Conservation (phyloP, 92 coral and sea anemone genomes). For the Plumapathes pennacea region DNA sequence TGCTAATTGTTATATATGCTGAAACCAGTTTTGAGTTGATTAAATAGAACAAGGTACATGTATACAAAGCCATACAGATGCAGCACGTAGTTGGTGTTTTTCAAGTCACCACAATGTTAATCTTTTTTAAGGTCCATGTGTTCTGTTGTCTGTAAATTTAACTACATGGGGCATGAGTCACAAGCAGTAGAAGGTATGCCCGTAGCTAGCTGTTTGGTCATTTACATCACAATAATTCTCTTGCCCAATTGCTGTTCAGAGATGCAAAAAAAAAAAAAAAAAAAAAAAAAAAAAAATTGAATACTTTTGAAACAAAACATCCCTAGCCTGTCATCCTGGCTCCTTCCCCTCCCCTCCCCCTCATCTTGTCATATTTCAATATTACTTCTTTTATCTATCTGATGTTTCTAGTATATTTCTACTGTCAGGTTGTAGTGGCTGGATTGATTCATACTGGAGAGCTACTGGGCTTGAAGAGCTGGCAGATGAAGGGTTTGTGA, state of each 20-base stretch:
- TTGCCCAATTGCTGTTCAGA: too few species aligned
- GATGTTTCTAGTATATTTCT: neutral
- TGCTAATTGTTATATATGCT: too few species aligned
- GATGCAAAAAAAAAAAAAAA: too few species aligned
- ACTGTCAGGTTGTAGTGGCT: conserved; percentile 55
- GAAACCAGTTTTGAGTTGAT: neutral
- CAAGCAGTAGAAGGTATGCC: conserved; percentile 65
- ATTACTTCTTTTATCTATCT: neutral
- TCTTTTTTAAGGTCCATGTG: conserved; percentile 67
- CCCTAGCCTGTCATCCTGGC: too few species aligned
- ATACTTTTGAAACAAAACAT: too few species aligned
- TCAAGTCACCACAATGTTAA: neutral
- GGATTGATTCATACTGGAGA: conserved; percentile 85
- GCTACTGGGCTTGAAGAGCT: conserved; percentile 83
- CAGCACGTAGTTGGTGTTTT: neutral
- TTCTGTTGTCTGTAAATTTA: conserved; percentile 86
- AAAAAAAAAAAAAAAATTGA: too few species aligned
- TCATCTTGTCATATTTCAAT: too few species aligned
- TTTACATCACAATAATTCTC: too few species aligned
- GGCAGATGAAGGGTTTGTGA: too few species aligned
- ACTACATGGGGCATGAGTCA: conserved; percentile 86
- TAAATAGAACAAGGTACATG: neutral
- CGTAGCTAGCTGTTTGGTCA: too few species aligned
- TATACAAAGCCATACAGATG: neutral
- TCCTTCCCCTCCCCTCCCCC: too few species aligned